phyloP scores from a whole-genome alignment of 2,797 vertebrate species.

The Acipenser transmontanus region DNA sequence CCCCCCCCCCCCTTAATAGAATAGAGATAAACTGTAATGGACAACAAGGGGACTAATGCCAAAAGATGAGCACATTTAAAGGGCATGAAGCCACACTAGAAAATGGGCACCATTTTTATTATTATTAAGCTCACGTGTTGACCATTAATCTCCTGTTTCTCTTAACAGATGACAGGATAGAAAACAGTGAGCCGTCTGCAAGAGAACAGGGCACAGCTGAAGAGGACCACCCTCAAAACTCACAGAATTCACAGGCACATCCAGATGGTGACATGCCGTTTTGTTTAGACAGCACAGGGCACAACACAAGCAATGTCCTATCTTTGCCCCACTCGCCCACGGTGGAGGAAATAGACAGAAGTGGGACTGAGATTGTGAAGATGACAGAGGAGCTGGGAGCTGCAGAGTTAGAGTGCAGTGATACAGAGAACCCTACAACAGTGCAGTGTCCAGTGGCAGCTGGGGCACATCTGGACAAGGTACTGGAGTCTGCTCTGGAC shows the following conservation, averaged over 20 bases:
- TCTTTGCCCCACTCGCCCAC: constrained; percentile 41
- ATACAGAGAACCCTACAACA: constrained; percentile 35
- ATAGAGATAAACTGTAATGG: too few relatives aligned
- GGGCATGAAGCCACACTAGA: too few relatives aligned
- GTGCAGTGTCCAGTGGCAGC: constrained; percentile 36
- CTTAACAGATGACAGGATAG: constrained; percentile 48
- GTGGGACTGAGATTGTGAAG: constrained; percentile 48
- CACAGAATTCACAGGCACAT: constrained; percentile 35
- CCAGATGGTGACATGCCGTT: constrained; percentile 60
- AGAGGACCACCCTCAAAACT: constrained; percentile 37
- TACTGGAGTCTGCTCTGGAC: constrained; percentile 16
- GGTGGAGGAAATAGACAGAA: constrained; percentile 49
- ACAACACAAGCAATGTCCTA: constrained; percentile 20
- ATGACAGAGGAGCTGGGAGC: constrained; percentile 44
- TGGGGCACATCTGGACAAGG: constrained; percentile 27
- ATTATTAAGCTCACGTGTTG: constrained; percentile 14
- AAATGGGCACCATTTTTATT: too few relatives aligned
- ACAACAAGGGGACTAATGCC: too few relatives aligned
- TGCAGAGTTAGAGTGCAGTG: constrained; percentile 40
- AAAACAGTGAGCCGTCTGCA: constrained; percentile 48
- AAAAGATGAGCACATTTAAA: too few relatives aligned
- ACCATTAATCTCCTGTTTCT: constrained; percentile 47
- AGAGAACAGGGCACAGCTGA: constrained; percentile 49
- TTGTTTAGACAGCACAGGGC: constrained; percentile 40
- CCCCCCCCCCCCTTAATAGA: too few relatives aligned